Evolutionary conservation across 2,797 vertebrate species (phyloP), one percentile per base, ranked within the genome.

Genomic region (Meda fulgida): DNA sequence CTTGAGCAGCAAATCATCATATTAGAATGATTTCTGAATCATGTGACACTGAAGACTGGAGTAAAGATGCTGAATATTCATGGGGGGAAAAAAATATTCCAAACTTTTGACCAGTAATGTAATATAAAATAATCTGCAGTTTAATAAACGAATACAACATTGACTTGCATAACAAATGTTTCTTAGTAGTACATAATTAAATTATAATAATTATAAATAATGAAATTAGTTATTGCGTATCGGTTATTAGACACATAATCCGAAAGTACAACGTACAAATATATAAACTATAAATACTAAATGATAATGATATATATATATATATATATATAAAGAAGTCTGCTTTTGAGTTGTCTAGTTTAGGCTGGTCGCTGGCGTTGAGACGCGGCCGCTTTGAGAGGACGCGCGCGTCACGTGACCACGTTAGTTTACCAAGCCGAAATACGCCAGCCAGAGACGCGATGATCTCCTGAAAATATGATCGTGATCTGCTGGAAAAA

Each of bases 401-500:
- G 86, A 43, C 84, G 71, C 65, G 38, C 66, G 23, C 10, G 83
- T 91, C 91, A 92, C 91, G 85, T 92, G 91, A 92, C 84, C 58
- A 46, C 63, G 58, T 48, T 48, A 53, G 82, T 87, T 88, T 83
- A 80, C 85, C 65, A 63, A 83, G 75, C 78, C 63, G 81, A 86
- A 70, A 86, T 73, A 80, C 73, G 60, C 80, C 87, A 91, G 81
- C 85, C 90, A 90, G 89, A 89, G 72, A 26, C 38, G 84, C 40
- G 71, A 80, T 84, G 73, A 78, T 80, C 78, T 84, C 71, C 78
- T 73, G n/a, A 85, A 23, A 84, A 85, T 84, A 84, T 87, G 79
- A 84, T 92, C 84, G 89, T 85, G 60, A 88, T 88, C 82, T 90
- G 87, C 90, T 79, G 89, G 86, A 87, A 91, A 91, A 89, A 92